Evolutionary conservation across 2,797 vertebrate genomes (phyloP).

Genomic region (Amblyraja radiata): DNA sequence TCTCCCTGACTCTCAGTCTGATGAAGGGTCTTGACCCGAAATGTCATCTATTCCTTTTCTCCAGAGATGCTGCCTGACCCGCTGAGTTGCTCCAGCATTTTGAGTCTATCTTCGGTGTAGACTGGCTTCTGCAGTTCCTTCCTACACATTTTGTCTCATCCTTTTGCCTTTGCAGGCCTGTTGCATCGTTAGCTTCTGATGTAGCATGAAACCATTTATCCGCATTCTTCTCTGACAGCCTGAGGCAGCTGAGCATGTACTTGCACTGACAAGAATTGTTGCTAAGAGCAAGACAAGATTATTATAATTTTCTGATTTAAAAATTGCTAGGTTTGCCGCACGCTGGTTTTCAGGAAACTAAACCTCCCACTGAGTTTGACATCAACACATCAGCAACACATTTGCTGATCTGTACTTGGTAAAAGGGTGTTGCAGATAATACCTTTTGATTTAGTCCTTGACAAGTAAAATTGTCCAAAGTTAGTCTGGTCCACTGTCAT

Average conservation of each 20-base stretch:
- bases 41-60: too few relatives aligned
- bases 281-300: conserved; percentile 25
- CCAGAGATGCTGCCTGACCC: too few relatives aligned
- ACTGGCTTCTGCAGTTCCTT: too few relatives aligned
- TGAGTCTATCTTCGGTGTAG: neutral
- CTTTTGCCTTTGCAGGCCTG: neutral
- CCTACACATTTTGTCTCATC: neutral
- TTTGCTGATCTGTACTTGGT: conserved; percentile 21
- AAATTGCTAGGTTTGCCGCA: conserved; percentile 19
- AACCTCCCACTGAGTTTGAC: conserved; percentile 9
- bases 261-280: conserved; percentile 29
- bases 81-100: neutral
- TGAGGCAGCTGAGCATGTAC: neutral
- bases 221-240: neutral
- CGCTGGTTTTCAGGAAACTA: neutral
- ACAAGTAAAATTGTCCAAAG: conserved; percentile 16
- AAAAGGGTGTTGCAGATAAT: neutral
- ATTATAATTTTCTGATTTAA: conserved; percentile 35
- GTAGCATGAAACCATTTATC: neutral
- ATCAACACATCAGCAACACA: neutral
- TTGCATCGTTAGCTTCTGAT: neutral
- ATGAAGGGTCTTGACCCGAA: too few relatives aligned
- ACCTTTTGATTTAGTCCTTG: neutral
- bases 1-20: too few relatives aligned
- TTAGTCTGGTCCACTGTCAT: neutral